These are phyloP conservation scores for Felis chaus DNA, from an alignment of 2,113 vertebrate genomes.

Conservation along the genomic window DNA sequence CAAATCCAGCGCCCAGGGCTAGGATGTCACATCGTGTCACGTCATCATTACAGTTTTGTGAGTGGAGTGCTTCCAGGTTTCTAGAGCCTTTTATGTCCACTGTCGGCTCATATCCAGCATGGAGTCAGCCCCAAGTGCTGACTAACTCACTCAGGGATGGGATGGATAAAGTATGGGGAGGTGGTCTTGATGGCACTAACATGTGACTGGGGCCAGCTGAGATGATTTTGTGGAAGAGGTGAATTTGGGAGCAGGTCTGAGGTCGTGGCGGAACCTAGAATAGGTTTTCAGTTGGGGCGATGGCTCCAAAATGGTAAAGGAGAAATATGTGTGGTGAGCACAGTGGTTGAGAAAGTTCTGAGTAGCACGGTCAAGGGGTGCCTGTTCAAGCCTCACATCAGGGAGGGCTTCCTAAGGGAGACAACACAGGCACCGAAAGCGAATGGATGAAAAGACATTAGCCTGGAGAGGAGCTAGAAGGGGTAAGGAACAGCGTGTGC, in stretches of 20 bases:
- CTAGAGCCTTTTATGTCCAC: neutral
- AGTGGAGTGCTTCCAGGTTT: neutral
- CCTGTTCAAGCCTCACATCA: neutral
- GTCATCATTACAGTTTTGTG: neutral
- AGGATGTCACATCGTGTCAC: neutral
- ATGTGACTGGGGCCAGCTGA: neutral
- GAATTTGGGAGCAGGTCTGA: neutral
- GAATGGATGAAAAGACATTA: neutral
- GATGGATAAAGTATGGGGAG: neutral
- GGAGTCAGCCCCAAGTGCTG: neutral
- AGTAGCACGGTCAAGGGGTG: neutral
- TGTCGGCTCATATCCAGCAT: neutral
- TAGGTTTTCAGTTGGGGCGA: neutral
- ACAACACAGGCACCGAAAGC: neutral
- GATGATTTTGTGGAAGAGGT: constrained; percentile 10
- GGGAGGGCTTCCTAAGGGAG: constrained; percentile 29
- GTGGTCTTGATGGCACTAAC: neutral
- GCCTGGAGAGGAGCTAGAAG: neutral
- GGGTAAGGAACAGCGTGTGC: neutral
- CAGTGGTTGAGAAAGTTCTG: neutral
- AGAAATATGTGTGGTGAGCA: neutral
- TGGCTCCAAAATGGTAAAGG: neutral
- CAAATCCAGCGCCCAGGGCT: neutral
- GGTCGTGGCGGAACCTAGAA: neutral
- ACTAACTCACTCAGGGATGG: neutral